Evolutionary conservation across 2,113 vertebrate species (phyloP), one percentile per base, ranked within the genome.

Genomic region (Phaethon lepturus): DNA sequence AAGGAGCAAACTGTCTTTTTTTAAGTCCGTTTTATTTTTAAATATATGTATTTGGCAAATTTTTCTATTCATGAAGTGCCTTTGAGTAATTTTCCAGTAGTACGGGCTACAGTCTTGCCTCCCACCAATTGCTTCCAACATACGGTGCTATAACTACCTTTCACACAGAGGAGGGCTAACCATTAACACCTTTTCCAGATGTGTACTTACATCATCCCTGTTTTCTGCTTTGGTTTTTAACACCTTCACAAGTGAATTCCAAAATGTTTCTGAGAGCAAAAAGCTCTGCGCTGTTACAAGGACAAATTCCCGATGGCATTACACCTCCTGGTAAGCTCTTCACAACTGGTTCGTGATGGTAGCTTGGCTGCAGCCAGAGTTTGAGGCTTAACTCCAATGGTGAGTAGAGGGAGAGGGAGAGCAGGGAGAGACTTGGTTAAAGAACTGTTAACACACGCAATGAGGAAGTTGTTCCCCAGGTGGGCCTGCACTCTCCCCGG

Each of bases 11-110:
- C 88, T 90, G 94, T 18, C 60, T 73, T 94, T 92, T 80, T 93
- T 93, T 17, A 95, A 97, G 86, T 98, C 96, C 75, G 26, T 77
- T 93, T 96, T 92, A 47, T 95, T 98, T 98, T 98, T 88, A 88
- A 97, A 92, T 88, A 83, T 20, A 79, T 97, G 63, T 95, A 83
- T 58, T 97, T 98, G 98, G 97, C 96, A 72, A 88, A 86, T 77
- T 97, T 98, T 98, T 98, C 90, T 98, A 98, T 98, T 96, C 98
- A 97, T 98, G 40, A 98, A 98, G 98, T 98, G 98, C 98, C 98
- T 98, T 98, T 97, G 94, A 98, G 91, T 97, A 95, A 86, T 97
- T 97, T 97, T 94, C 91, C 83, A 92, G 91, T 92, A 81, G 91
- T 79, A 88, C 59, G 94, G 97, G 97, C 97, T 98, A 90, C 84